Percentiles rank a stretch among this genome's conserved stretches.
phyloP scores from a whole-genome alignment of 2,888 invertebrate genomes.

The Standfussiana lucernea region DNA sequence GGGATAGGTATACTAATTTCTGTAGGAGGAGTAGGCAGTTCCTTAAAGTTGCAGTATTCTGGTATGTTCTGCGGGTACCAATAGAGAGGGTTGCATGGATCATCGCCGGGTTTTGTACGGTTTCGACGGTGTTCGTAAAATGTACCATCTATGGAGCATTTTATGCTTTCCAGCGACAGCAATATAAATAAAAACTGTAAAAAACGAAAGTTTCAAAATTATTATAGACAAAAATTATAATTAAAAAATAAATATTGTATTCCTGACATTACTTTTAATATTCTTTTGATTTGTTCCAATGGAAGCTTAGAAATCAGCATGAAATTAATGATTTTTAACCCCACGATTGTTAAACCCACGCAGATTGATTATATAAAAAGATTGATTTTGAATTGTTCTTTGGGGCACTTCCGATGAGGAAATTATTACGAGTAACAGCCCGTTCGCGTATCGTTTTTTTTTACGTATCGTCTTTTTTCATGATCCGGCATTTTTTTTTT shows the following conservation, averaged over 20 bases:
- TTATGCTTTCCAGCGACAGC: constrained; percentile 52
- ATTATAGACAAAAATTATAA: not conserved
- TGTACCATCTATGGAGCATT: constrained; percentile 74
- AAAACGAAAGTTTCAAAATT: not conserved
- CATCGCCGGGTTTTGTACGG: constrained; percentile 59
- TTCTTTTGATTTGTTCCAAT: constrained; percentile 1
- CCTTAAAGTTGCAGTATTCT: constrained; percentile 68
- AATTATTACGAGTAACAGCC: not conserved
- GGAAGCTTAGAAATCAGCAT: not conserved
- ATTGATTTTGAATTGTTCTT: not conserved
- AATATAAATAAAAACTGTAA: constrained; percentile 71
- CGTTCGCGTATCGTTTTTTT: too few relatives aligned
- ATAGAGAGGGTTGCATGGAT: constrained; percentile 83
- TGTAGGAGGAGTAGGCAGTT: constrained; percentile 30
- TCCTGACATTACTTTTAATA: not conserved
- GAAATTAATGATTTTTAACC: too few relatives aligned
- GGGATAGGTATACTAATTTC: constrained; percentile 63
- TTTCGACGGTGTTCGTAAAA: constrained; percentile 27
- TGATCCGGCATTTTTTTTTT: too few relatives aligned
- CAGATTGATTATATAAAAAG: not conserved
- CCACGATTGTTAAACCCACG: too few relatives aligned
- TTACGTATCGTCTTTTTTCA: too few relatives aligned
- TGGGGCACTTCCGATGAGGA: not conserved
- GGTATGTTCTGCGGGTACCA: constrained; percentile 80
- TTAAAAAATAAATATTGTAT: not conserved